Conservation (phyloP, 1,140 invertebrate genomes). For the Dinothrombium tinctorium region DNA sequence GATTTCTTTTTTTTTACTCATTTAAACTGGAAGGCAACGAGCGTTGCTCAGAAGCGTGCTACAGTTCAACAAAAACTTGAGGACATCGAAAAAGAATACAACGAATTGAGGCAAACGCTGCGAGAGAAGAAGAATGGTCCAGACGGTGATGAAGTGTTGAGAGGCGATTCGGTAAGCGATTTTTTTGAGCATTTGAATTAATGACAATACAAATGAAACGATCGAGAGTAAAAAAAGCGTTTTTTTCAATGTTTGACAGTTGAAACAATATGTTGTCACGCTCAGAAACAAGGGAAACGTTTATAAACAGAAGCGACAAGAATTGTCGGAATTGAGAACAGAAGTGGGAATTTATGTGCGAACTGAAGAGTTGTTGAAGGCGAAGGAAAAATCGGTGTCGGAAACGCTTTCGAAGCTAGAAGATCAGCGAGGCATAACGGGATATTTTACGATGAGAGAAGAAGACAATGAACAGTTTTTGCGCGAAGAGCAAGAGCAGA, state of each 20-base stretch:
- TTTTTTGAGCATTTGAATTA: not conserved
- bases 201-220: not conserved
- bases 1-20: too few relatives aligned
- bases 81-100: slow-evolving; percentile 49
- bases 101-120: slow-evolving; percentile 31
- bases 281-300: slow-evolving; percentile 46
- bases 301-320: slow-evolving; percentile 49
- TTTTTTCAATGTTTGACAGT: slow-evolving; percentile 18
- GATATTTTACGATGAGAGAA: slow-evolving; percentile 28
- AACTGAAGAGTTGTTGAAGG: slow-evolving; percentile 33
- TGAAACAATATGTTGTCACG: slow-evolving; percentile 54
- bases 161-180: slow-evolving; percentile 39
- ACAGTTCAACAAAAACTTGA: slow-evolving; percentile 37
- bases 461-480: slow-evolving; percentile 29
- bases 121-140: slow-evolving; percentile 26
- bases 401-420: slow-evolving; percentile 16
- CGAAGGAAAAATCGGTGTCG: slow-evolving; percentile 14
- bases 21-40: slow-evolving; percentile 27
- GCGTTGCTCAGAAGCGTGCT: slow-evolving; percentile 49
- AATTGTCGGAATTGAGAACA: slow-evolving; percentile 42
- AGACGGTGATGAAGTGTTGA: slow-evolving; percentile 33
- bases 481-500: slow-evolving; percentile 30
- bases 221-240: not conserved
- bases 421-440: slow-evolving; percentile 26
- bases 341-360: slow-evolving; percentile 36